Base-by-base conservation (phyloP, 2,113 vertebrate genomes). In the Psilopogon haemacephalus region DNA sequence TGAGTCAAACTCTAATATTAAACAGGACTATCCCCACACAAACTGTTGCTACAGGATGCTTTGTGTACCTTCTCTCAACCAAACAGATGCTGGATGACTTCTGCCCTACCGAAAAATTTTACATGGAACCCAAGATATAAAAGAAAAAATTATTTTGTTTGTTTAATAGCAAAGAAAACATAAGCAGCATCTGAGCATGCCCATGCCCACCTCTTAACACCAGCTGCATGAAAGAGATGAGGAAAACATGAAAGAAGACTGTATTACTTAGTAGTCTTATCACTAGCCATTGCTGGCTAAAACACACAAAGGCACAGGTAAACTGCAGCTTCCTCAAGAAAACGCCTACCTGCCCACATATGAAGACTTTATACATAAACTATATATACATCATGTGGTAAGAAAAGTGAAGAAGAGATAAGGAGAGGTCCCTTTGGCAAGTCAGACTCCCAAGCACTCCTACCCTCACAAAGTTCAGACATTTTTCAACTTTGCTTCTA, bases 161-260 rank as follows among this genome's bases (percentile, higher is more conserved):
- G n/a, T n/a, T n/a, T n/a, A 84, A 9, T 10, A 70, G 38, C 19
- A 58, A 84, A 70, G 64, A 52, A 79, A 77, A 93, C 11, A 13
- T 44, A 21, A 94, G n/a, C 56, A 73, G 56, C 23, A 37, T 21
- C 12, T 38, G 8, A 69, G 28, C 2, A 21, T 11, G 21, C 3
- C 18, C 1, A 0, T 12, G 19, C 3, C 21, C 1, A 0, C 6
- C 28, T 58, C 69, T 62, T 20, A 44, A 28, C n/a, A 70, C 20
- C n/a, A 80, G 33, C 42, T 38, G 27, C 9, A 1, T 6, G 6
- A 88, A 2, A 28, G 20, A 82, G 20, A 46, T 73, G 13, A 77
- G 15, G 12, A 84, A 58, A 44, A 81, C 3, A 24, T 9, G 3
- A 3, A 42, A 65, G 15, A 74, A 6, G 15, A 67, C 12, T 4